These are phyloP conservation scores for Chionodraco myersi DNA, from an alignment of 2,113 vertebrate genomes.

Conservation along the genomic window DNA sequence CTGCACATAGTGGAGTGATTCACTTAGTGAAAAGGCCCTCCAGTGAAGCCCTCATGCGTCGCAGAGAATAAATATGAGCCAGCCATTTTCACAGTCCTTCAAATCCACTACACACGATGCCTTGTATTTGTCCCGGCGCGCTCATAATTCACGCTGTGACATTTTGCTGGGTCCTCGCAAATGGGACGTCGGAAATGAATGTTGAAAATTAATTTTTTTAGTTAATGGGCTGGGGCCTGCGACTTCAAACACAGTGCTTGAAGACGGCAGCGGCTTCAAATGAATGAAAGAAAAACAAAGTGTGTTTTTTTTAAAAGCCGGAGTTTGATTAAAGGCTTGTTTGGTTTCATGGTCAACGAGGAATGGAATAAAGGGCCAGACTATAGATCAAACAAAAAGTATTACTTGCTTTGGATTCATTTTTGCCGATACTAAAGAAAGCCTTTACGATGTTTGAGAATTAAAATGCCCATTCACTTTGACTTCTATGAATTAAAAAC, in stretches of 20 bases:
- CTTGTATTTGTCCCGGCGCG: constrained; percentile 13
- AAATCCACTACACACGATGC: constrained; percentile 22
- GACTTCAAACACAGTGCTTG: constrained; percentile 16
- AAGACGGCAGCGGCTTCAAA: constrained; percentile 39
- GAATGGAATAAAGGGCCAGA: constrained; percentile 4
- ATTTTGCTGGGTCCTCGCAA: constrained; percentile 42
- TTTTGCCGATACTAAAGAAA: not conserved
- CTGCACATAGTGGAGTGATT: constrained; percentile 72
- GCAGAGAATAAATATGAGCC: constrained; percentile 61
- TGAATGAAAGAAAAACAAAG: not conserved
- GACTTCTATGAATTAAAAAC: not conserved
- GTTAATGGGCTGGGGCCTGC: constrained; percentile 16
- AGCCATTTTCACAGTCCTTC: constrained; percentile 56
- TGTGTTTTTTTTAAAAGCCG: not conserved
- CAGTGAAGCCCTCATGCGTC: constrained; percentile 61
- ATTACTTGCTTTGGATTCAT: not conserved
- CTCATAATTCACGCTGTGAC: constrained; percentile 34
- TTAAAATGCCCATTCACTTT: not conserved
- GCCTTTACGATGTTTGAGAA: not conserved
- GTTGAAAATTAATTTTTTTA: constrained; percentile 41
- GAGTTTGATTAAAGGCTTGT: constrained; percentile 6
- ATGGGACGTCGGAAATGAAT: constrained; percentile 39
- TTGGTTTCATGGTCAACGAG: constrained; percentile 7
- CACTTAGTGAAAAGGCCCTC: constrained; percentile 72
- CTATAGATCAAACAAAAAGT: not conserved